Conservation (phyloP, 2,888 invertebrate species). For the Brachyptera putata region DNA sequence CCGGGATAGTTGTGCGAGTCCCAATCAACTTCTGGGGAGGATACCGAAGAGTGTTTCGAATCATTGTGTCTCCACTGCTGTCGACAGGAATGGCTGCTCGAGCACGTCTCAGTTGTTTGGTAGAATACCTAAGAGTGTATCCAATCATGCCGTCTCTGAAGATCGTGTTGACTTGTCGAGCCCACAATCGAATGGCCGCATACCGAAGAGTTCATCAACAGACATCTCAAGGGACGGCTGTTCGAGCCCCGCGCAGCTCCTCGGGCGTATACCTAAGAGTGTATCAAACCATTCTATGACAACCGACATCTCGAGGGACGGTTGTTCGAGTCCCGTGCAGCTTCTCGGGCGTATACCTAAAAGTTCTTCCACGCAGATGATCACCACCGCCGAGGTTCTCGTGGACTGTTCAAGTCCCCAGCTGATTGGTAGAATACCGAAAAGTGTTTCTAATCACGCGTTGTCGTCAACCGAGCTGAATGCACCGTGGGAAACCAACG, state of each 20-base stretch:
- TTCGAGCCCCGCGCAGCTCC: background rate
- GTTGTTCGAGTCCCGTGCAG: background rate
- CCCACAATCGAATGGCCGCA: background rate
- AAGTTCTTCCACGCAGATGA: background rate
- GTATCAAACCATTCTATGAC: constrained; percentile 20
- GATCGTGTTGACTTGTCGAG: background rate
- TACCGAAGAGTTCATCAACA: constrained; percentile 5
- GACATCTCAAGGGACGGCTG: no score
- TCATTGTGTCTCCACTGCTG: no score
- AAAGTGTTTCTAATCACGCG: constrained; percentile 26
- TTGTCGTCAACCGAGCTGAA: background rate
- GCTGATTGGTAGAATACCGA: constrained; percentile 20
- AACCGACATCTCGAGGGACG: background rate
- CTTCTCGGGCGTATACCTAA: background rate
- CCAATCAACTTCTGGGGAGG: background rate
- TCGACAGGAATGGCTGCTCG: no score
- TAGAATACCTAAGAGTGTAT: background rate
- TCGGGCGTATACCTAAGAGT: constrained; percentile 26
- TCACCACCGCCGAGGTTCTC: background rate
- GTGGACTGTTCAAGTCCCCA: background rate
- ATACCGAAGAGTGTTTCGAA: background rate
- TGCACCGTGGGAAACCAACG: constrained; percentile 24
- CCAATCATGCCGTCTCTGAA: background rate
- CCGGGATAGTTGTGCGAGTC: no score
- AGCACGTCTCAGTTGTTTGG: background rate